These are phyloP conservation scores for Anneissia japonica DNA, from an alignment of 35 echinoderm and acorn worm species.

Conservation along the genomic window DNA sequence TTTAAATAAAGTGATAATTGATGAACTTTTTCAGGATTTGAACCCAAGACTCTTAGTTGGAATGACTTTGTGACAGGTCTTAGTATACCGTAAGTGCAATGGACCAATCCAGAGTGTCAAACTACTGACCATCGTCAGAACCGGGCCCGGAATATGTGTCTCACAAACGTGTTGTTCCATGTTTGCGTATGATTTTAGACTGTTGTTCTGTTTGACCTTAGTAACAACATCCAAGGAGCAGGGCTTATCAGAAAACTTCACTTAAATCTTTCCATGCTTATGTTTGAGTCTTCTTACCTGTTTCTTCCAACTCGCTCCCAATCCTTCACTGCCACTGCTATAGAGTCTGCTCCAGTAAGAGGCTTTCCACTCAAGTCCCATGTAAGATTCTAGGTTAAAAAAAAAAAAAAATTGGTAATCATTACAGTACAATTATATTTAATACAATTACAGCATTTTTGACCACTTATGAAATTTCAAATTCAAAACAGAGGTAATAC, in stretches of 20 bases:
- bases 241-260: background rate
- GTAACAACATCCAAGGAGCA: too few relatives aligned
- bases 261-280: background rate
- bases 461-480: background rate
- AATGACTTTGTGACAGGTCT: too few relatives aligned
- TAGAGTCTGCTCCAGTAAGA: slow-evolving; percentile 21
- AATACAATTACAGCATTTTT: background rate
- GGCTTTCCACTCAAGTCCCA: slow-evolving; percentile 39
- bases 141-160: too few relatives aligned
- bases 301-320: slow-evolving; percentile 33
- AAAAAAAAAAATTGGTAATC: background rate
- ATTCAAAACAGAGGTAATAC: background rate
- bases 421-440: background rate
- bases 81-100: too few relatives aligned
- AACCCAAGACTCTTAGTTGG: too few relatives aligned
- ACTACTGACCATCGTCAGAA: too few relatives aligned
- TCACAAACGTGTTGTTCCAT: too few relatives aligned
- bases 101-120: too few relatives aligned
- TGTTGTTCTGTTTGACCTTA: too few relatives aligned
- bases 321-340: slow-evolving; percentile 28
- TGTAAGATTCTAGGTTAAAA: slow-evolving; percentile 14
- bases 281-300: slow-evolving; percentile 25
- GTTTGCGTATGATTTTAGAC: too few relatives aligned
- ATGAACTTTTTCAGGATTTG: too few relatives aligned
- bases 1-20: too few relatives aligned